Conservation (phyloP, 2,797 vertebrate genomes). For the Anolis apletophallus region DNA sequence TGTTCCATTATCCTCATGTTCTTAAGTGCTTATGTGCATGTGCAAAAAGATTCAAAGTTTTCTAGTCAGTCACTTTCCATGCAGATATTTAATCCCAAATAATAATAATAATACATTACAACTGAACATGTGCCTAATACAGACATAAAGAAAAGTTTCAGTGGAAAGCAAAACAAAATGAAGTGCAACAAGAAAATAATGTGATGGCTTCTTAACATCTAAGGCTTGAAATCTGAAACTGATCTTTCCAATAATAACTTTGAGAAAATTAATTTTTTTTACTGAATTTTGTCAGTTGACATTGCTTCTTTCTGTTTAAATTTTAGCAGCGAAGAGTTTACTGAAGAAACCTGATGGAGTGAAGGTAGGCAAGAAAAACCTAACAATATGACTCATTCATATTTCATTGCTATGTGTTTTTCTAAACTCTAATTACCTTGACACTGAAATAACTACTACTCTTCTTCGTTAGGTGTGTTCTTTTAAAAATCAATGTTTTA, state of each 20-base stretch:
- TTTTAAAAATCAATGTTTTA: constrained; percentile 4
- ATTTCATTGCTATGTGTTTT: neutral
- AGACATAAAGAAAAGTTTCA: constrained; percentile 8
- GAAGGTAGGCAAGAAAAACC: constrained; percentile 86
- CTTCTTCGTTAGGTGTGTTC: constrained; percentile 14
- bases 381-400: neutral
- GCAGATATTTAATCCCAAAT: neutral
- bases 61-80: neutral
- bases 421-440: constrained; percentile 25
- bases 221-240: constrained; percentile 32
- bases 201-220: neutral
- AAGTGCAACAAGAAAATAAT: neutral
- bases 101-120: neutral
- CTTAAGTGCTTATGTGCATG: neutral
- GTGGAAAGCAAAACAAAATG: neutral
- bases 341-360: constrained; percentile 96
- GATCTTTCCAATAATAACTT: constrained; percentile 23
- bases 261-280: constrained; percentile 11
- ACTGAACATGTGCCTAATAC: neutral
- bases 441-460: constrained; percentile 20
- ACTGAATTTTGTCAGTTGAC: constrained; percentile 38
- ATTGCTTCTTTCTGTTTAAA: constrained; percentile 68
- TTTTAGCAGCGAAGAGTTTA: constrained; percentile 96
- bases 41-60: constrained; percentile 22
- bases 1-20: neutral